Evolutionary conservation across 2,888 invertebrate species (phyloP).

Genomic region (Athetis lepigone): DNA sequence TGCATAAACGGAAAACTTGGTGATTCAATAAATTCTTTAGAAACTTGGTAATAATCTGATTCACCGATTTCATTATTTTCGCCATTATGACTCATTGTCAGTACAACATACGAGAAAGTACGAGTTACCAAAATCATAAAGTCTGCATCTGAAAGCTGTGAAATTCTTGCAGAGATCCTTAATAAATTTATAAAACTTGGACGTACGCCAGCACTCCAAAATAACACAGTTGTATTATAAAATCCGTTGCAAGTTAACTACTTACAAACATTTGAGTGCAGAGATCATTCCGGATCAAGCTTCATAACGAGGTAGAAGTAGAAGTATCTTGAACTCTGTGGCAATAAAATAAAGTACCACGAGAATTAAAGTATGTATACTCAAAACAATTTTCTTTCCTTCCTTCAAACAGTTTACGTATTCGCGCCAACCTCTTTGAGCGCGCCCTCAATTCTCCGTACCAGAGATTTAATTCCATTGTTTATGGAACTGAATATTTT

Average conservation of each 20-base stretch:
- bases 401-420: too few relatives aligned
- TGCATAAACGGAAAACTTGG: background rate
- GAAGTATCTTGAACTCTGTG: too few relatives aligned
- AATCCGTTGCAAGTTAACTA: constrained; percentile 21
- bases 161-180: constrained; percentile 18
- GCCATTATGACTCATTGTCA: constrained; percentile 6
- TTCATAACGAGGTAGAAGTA: background rate
- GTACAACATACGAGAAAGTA: background rate
- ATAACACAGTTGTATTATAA: constrained; percentile 12
- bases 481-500: constrained; percentile 52
- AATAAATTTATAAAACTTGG: constrained; percentile 30
- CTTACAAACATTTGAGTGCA: background rate
- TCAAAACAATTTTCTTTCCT: too few relatives aligned
- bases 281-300: too few relatives aligned
- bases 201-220: constrained; percentile 29
- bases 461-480: constrained; percentile 35
- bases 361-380: too few relatives aligned
- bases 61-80: constrained; percentile 3
- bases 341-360: too few relatives aligned
- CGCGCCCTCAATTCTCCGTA: constrained; percentile 5
- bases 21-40: background rate
- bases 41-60: background rate
- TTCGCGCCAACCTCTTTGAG: background rate
- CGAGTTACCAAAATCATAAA: too few relatives aligned
- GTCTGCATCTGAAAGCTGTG: too few relatives aligned